phyloP scores from a whole-genome alignment of 2,113 vertebrate species.

The Cyanistes caeruleus region DNA sequence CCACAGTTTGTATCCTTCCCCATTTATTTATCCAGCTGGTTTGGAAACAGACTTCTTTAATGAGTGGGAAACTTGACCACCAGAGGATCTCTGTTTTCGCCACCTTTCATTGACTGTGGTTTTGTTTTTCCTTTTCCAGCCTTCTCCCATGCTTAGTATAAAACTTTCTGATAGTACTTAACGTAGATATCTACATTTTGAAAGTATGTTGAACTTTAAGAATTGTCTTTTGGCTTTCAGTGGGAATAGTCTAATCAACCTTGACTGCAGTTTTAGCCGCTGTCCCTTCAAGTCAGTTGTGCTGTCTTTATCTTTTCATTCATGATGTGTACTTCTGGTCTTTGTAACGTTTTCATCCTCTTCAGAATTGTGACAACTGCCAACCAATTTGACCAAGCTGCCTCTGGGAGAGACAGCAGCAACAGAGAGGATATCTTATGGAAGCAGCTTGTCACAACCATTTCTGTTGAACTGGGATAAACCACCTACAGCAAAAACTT shows the following conservation, averaged over 20 bases:
- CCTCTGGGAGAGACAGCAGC: background rate
- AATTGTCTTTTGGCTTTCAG: background rate
- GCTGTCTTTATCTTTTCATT: background rate
- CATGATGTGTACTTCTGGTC: background rate
- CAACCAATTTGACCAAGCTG: accelerated
- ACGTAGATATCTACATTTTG: background rate
- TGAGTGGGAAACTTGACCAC: background rate
- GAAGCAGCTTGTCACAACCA: background rate
- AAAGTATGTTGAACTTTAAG: background rate
- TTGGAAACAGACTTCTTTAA: background rate
- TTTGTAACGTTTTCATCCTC: background rate
- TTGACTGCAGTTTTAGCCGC: background rate
- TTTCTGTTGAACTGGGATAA: background rate
- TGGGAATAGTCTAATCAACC: background rate
- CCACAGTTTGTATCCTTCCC: background rate
- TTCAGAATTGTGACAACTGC: background rate
- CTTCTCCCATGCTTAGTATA: background rate
- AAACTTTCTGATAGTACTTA: background rate
- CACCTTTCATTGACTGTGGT: background rate
- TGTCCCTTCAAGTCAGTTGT: background rate
- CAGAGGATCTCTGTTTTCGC: background rate
- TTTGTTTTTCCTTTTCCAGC: background rate
- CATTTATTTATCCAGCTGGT: background rate
- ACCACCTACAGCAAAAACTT: background rate
- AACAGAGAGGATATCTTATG: background rate